Base-by-base conservation (phyloP, 1,140 invertebrate genomes). In the Hermetia illucens region DNA sequence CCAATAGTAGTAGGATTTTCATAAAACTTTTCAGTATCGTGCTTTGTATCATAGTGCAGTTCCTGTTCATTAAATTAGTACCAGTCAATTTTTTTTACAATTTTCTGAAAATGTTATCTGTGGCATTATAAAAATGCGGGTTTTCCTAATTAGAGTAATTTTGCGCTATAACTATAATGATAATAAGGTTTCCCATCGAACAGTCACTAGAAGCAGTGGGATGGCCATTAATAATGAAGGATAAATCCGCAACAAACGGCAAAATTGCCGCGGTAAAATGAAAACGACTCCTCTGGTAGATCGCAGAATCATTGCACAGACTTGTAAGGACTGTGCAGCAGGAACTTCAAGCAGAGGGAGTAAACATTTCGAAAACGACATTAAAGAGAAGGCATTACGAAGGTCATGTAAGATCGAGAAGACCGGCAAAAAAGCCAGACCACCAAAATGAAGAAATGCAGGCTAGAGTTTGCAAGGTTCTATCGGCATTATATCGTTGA, bases 391-490 rank as follows among this genome's bases (percentile, higher is more conserved):
- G 24, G 13, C 13, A 27, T 27, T 27, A 27, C 24, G 24, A 27
- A 27, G 24, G 24, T 13, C 8, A 27, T 13, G 8, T 27, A 9
- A 27, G 13, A 27, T 27, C 24, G 13, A 27, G 13, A 27, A 27
- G 24, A 27, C 24, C 24, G 24, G 24, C 24, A 27, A 27, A 27
- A 27, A 27, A 27, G 13, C 13, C 24, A 57, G 18, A 18, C 40
- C 3, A 37, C 40, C 15, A 58, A 50, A 45, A 42, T 40, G 12
- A 61, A 58, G 46, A 39, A 55, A 36, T 43, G 48, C 1, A 52
- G 53, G 22, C 58, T 59, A 35, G 59, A 61, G 36, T 50, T 61
- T 1, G 58, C 57, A 3, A 42, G 24, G 13, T 9, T 9, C 13
- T 27, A 27, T 27, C 24, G 24, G 24, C 24, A 27, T 27, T 27